Evolutionary conservation across 2,888 invertebrate species (phyloP).

Genomic region (Tanypteryx hageni): DNA sequence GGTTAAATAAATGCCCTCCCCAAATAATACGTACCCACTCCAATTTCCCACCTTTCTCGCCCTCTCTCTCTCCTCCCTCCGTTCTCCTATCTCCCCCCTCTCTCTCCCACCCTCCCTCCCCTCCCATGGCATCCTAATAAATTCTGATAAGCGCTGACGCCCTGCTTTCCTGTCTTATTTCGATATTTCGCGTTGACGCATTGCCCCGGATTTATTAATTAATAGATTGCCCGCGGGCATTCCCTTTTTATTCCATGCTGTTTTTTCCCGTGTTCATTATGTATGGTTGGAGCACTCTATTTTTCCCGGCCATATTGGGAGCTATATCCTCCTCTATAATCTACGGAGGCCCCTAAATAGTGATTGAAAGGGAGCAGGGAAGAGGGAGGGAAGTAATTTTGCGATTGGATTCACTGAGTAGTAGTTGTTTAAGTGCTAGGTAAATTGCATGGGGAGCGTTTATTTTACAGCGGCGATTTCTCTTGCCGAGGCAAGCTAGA

Average conservation of each 20-base stretch:
- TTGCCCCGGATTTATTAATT: constrained; percentile 44
- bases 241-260: neutral
- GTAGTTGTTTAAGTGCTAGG: too few species aligned
- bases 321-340: neutral
- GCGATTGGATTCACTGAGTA: neutral
- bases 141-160: constrained; percentile 41
- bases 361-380: neutral
- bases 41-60: constrained; percentile 8
- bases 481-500: too few species aligned
- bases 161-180: constrained; percentile 51
- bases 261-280: constrained; percentile 49
- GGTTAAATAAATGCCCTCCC: constrained; percentile 47
- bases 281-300: constrained; percentile 27
- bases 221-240: constrained; percentile 38
- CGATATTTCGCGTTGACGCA: constrained; percentile 32
- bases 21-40: neutral
- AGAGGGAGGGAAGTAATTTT: neutral
- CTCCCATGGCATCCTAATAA: constrained; percentile 37
- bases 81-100: neutral
- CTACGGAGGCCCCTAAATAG: neutral
- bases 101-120: neutral
- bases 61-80: neutral
- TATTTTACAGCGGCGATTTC: too few species aligned
- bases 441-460: too few species aligned
- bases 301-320: constrained; percentile 27